A percentile compares a stretch with the other conserved stretches of the same genome.
Evolutionary conservation across 2,888 invertebrate species (phyloP).

Genomic region (Drosophila pseudotalamancana): DNA sequence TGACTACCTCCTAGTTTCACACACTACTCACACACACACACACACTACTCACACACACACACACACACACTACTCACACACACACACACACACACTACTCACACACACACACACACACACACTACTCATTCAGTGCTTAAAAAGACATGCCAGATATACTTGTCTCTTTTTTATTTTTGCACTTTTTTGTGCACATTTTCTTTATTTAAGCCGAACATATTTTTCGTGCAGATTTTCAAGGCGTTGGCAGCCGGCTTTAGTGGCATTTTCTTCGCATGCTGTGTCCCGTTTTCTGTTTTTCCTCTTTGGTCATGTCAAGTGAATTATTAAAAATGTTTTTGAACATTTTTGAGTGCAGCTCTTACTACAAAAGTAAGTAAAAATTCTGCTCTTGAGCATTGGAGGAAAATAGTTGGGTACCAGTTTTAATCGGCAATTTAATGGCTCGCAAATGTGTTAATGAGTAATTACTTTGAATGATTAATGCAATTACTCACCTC

Average conservation of each 20-base stretch:
- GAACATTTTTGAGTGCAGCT: neutral
- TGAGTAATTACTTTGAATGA: constrained; percentile 45
- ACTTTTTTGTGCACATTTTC: too few species aligned
- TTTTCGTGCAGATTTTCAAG: constrained; percentile 40
- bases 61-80: constrained; percentile 4
- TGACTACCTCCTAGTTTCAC: neutral
- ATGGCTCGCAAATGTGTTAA: constrained; percentile 6
- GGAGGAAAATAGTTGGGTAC: neutral
- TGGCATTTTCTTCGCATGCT: constrained; percentile 1
- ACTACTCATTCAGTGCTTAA: too few species aligned
- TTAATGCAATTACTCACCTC: constrained; percentile 51
- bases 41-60: constrained; percentile 1
- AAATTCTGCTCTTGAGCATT: too few species aligned
- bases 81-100: neutral
- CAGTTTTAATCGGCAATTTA: neutral
- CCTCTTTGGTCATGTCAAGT: constrained; percentile 8
- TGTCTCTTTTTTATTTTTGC: neutral
- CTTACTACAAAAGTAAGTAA: too few species aligned
- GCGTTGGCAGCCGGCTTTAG: constrained; percentile 42
- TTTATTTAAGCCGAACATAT: constrained; percentile 31
- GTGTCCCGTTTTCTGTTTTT: neutral
- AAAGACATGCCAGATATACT: constrained; percentile 10
- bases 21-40: neutral
- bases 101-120: neutral
- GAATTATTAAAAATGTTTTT: constrained; percentile 34